Evolutionary conservation across 2,797 vertebrate species (phyloP).

Genomic region (Gouania willdenowi): DNA sequence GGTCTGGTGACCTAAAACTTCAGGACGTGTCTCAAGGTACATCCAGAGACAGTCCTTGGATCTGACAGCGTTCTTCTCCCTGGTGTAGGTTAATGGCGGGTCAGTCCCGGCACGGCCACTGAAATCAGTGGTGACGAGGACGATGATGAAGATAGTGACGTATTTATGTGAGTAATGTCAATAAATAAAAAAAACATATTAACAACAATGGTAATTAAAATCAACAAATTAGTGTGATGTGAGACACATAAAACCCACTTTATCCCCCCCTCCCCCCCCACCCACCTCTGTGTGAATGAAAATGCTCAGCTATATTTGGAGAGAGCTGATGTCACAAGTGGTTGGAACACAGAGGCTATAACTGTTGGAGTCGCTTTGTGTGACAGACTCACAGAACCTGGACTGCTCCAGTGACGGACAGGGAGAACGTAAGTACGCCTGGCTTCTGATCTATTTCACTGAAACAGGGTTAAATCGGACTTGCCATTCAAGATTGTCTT

Average conservation of each 20-base stretch:
- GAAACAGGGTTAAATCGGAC: no score
- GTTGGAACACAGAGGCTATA: constrained; percentile 71
- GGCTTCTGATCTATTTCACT: no score
- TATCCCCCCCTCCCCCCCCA: background rate
- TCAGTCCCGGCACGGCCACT: constrained; percentile 33
- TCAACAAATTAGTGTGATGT: background rate
- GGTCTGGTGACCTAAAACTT: constrained; percentile 46
- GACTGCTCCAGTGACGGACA: constrained; percentile 39
- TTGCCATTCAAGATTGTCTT: no score
- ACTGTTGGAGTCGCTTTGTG: constrained; percentile 57
- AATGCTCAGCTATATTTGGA: constrained; percentile 76
- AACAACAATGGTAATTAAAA: constrained; percentile 3
- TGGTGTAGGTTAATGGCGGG: constrained; percentile 28
- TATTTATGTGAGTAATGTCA: background rate
- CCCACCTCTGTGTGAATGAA: constrained; percentile 46
- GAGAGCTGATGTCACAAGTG: constrained; percentile 78
- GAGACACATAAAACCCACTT: constrained; percentile 9
- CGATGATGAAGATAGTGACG: constrained; percentile 49
- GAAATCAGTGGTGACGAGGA: constrained; percentile 30
- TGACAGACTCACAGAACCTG: constrained; percentile 49
- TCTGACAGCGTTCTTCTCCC: constrained; percentile 24
- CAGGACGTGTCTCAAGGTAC: constrained; percentile 28
- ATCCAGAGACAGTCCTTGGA: constrained; percentile 20
- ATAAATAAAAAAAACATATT: background rate
- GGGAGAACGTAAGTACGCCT: constrained; percentile 63